Percentiles rank a stretch among this genome's conserved stretches.
phyloP scores from a whole-genome alignment of 2,797 vertebrate genomes.

The Monodelphis domestica region DNA sequence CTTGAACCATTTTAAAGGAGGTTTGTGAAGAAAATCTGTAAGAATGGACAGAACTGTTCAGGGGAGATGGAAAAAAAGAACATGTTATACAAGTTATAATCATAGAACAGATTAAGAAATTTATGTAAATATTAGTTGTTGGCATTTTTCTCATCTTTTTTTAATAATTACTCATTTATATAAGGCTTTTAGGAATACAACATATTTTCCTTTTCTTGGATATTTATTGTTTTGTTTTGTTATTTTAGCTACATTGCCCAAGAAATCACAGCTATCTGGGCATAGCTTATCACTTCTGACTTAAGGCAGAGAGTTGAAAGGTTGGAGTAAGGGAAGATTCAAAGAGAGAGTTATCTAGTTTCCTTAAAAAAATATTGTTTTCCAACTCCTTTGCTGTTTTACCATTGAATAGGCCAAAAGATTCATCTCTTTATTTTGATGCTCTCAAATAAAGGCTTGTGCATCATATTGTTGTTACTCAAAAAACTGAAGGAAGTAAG shows the following conservation, averaged over 20 bases:
- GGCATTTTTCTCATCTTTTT: accelerated
- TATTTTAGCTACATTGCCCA: not conserved
- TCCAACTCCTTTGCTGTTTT: not conserved
- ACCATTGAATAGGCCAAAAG: not conserved
- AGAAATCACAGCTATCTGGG: not conserved
- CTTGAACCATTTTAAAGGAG: not conserved
- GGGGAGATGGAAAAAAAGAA: not conserved
- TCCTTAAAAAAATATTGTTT: not conserved
- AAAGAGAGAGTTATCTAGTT: not conserved
- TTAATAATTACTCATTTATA: not conserved
- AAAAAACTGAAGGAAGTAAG: accelerated
- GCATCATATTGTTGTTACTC: not conserved
- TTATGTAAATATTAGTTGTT: accelerated
- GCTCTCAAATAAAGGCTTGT: not conserved
- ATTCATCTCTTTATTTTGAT: not conserved
- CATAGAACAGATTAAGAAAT: not conserved
- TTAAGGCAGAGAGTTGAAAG: not conserved
- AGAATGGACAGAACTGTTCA: not conserved
- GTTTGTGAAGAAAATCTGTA: not conserved
- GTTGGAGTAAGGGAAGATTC: accelerated
- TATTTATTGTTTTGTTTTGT: too few species aligned
- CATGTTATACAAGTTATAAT: accelerated
- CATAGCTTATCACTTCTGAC: too few species aligned
- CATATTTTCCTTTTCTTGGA: not conserved
- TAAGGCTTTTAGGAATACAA: not conserved